phyloP scores from a whole-genome alignment of 2,113 vertebrate genomes.

The Melospiza georgiana region DNA sequence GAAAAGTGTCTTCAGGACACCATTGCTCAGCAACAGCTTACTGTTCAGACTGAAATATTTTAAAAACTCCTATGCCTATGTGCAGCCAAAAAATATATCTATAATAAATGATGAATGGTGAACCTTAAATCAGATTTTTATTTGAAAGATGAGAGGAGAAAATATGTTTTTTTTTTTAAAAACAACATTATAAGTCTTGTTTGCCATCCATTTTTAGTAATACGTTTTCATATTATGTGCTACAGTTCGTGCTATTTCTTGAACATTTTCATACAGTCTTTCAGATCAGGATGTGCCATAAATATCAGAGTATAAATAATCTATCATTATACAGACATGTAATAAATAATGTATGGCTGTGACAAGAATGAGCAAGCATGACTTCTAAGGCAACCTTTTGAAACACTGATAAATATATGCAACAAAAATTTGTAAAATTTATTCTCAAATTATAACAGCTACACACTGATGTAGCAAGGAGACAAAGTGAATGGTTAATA shows the following conservation, averaged over 20 bases:
- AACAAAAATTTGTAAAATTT: constrained; percentile 20
- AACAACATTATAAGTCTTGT: background rate
- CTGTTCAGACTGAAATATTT: background rate
- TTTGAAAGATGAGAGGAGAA: background rate
- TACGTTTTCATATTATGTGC: background rate
- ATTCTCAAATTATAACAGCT: background rate
- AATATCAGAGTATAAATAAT: constrained; percentile 58
- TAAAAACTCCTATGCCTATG: background rate
- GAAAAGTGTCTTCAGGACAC: background rate
- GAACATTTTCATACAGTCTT: constrained; percentile 1
- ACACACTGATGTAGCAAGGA: background rate
- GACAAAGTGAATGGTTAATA: background rate
- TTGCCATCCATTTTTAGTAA: background rate
- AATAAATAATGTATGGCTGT: constrained; percentile 40
- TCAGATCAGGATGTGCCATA: constrained; percentile 43
- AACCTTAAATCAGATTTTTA: background rate
- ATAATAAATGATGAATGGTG: background rate
- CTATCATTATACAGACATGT: constrained; percentile 38
- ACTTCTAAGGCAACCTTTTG: constrained; percentile 17
- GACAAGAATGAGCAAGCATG: constrained; percentile 3
- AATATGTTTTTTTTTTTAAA: background rate
- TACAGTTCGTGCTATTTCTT: constrained; percentile 8
- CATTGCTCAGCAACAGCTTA: background rate
- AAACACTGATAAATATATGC: background rate
- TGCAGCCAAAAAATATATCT: background rate